Evolutionary conservation across 2,797 vertebrate genomes (phyloP).

Genomic region (Molossus alvarezi): DNA sequence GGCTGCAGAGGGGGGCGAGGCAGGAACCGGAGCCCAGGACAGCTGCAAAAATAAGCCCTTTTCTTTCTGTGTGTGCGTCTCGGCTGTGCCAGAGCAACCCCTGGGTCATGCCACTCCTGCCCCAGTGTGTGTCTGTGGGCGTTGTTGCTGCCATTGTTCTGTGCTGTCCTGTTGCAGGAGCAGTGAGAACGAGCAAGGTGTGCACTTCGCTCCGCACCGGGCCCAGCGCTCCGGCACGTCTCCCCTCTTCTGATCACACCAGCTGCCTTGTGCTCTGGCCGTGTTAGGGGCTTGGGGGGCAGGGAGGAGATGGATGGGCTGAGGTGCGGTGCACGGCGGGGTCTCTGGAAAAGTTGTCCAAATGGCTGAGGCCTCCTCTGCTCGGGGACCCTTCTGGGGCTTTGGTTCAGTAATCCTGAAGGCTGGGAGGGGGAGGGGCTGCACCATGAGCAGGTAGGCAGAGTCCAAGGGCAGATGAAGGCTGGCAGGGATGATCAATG

Average conservation of each 20-base stretch:
- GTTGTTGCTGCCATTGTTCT: fast-evolving
- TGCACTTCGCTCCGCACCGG: not conserved
- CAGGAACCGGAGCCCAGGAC: not conserved
- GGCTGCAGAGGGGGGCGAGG: fast-evolving
- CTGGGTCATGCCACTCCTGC: too few species aligned
- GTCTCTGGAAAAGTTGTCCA: not conserved
- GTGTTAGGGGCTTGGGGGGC: not conserved
- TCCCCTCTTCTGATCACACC: not conserved
- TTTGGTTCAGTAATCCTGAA: not conserved
- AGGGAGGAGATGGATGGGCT: not conserved
- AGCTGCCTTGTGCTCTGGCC: not conserved
- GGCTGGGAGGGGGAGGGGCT: not conserved
- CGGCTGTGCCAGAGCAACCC: not conserved
- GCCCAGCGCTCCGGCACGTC: not conserved
- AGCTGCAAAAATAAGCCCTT: not conserved
- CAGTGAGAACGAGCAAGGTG: fast-evolving
- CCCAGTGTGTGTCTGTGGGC: too few species aligned
- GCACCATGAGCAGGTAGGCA: fast-evolving
- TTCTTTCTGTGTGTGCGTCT: too few species aligned
- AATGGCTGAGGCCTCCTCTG: not conserved
- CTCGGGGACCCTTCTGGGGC: not conserved
- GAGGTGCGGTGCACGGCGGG: not conserved
- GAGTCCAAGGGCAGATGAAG: not conserved
- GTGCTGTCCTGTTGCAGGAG: fast-evolving
- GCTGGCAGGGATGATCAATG: not conserved